Conservation (phyloP, 2,113 vertebrate species). For the Cyprinodon variegatus region DNA sequence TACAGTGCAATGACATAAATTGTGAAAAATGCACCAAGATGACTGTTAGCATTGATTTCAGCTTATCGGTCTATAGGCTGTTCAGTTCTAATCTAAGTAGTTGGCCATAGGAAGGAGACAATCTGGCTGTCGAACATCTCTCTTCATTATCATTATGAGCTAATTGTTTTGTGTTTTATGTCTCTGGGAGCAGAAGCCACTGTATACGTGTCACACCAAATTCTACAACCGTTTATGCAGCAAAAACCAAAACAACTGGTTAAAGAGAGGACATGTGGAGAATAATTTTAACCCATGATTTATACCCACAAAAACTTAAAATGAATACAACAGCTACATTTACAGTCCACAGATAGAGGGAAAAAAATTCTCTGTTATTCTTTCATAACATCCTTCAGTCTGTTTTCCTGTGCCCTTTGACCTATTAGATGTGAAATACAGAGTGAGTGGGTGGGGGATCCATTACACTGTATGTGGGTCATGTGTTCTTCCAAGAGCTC, state of each 20-base stretch:
- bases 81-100: slow-evolving; percentile 32
- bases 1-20: slow-evolving; percentile 29
- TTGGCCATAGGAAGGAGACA: slow-evolving; percentile 52
- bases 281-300: not conserved
- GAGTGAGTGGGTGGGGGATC: not conserved
- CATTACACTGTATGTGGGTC: not conserved
- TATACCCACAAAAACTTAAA: not conserved
- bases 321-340: not conserved
- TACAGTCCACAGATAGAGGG: not conserved
- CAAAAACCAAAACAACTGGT: slow-evolving; percentile 5
- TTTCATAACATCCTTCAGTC: not conserved
- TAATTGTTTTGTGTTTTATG: slow-evolving; percentile 23
- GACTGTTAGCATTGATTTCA: slow-evolving; percentile 53
- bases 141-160: slow-evolving; percentile 50
- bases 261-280: no score
- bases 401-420: not conserved
- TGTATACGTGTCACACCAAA: not conserved
- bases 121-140: slow-evolving; percentile 27
- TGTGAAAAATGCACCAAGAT: slow-evolving; percentile 42
- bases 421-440: not conserved
- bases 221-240: slow-evolving; percentile 3
- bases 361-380: not conserved
- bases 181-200: slow-evolving; percentile 20
- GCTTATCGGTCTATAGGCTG: slow-evolving; percentile 42
- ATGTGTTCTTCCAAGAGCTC: not conserved